Conservation (phyloP, 2,113 vertebrate genomes). For the Reinhardtius hippoglossoides region DNA sequence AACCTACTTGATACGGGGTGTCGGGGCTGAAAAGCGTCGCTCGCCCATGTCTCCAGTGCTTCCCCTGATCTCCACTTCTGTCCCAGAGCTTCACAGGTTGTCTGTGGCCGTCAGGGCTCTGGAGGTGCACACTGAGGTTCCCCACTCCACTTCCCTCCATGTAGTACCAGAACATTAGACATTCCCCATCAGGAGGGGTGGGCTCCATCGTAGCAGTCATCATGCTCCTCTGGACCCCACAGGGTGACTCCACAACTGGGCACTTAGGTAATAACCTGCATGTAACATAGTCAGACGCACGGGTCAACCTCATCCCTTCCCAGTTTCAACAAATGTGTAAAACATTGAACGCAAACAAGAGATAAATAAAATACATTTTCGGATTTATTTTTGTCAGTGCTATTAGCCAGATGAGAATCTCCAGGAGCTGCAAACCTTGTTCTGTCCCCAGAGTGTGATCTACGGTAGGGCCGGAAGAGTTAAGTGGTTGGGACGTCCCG, state of each 20-base stretch:
- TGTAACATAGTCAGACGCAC: neutral
- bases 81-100: slow-evolving; percentile 62
- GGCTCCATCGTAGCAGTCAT: slow-evolving; percentile 64
- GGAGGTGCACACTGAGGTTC: slow-evolving; percentile 72
- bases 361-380: no score
- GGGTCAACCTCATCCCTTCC: no score
- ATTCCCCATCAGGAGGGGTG: slow-evolving; percentile 72
- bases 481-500: slow-evolving; percentile 56
- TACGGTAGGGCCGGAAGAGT: slow-evolving; percentile 66
- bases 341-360: no score
- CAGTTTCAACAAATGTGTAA: no score
- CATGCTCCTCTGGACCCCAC: slow-evolving; percentile 58
- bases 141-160: slow-evolving; percentile 78
- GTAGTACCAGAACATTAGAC: slow-evolving; percentile 84
- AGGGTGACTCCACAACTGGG: slow-evolving; percentile 72
- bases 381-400: no score
- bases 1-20: slow-evolving; percentile 71
- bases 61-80: slow-evolving; percentile 74
- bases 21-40: slow-evolving; percentile 67
- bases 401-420: neutral
- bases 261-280: slow-evolving; percentile 82
- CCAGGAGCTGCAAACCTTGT: slow-evolving; percentile 61
- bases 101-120: slow-evolving; percentile 15
- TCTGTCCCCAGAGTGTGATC: slow-evolving; percentile 84
- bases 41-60: slow-evolving; percentile 80